A percentile compares a stretch with the other conserved stretches of the same genome.
Conservation (phyloP, 2,888 invertebrate genomes). For the Oscheius sp. region DNA sequence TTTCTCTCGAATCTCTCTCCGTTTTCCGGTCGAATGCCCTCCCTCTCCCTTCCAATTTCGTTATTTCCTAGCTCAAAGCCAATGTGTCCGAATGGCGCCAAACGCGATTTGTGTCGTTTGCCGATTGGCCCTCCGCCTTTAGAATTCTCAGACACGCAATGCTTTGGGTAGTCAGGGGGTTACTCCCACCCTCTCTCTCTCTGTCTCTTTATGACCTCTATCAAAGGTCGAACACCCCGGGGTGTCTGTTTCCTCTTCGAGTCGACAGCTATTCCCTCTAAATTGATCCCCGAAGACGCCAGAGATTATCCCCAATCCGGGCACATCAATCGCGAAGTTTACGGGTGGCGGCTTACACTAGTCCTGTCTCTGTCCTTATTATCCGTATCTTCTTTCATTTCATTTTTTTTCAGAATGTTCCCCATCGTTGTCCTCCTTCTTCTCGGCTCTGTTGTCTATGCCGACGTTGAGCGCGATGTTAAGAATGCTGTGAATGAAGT, state of each 20-base stretch:
- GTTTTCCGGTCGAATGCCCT: neutral
- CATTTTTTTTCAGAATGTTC: conserved; percentile 21
- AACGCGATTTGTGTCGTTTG: conserved; percentile 17
- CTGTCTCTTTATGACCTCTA: neutral
- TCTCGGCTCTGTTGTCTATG: conserved; percentile 33
- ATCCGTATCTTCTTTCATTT: too few relatives aligned
- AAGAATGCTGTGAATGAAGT: conserved; percentile 57
- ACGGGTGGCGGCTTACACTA: too few relatives aligned
- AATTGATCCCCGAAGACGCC: too few relatives aligned
- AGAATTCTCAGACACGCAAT: conserved; percentile 4
- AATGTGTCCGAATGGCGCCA: conserved; percentile 20
- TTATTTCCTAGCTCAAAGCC: conserved; percentile 4
- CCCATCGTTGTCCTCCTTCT: conserved; percentile 31
- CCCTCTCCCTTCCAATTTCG: conserved; percentile 9
- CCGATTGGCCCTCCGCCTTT: conserved; percentile 2
- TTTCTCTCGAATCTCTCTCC: neutral
- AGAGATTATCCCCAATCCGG: too few relatives aligned
- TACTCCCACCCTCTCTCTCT: neutral
- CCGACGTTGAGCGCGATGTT: conserved; percentile 39
- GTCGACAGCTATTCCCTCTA: too few relatives aligned
- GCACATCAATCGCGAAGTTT: too few relatives aligned
- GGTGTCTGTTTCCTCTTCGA: too few relatives aligned
- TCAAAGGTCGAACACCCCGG: too few relatives aligned
- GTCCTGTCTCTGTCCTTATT: too few relatives aligned
- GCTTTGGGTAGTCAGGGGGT: conserved; percentile 1